Base-by-base conservation (phyloP, 1,140 invertebrate species). In the Choristoneura fumiferana region DNA sequence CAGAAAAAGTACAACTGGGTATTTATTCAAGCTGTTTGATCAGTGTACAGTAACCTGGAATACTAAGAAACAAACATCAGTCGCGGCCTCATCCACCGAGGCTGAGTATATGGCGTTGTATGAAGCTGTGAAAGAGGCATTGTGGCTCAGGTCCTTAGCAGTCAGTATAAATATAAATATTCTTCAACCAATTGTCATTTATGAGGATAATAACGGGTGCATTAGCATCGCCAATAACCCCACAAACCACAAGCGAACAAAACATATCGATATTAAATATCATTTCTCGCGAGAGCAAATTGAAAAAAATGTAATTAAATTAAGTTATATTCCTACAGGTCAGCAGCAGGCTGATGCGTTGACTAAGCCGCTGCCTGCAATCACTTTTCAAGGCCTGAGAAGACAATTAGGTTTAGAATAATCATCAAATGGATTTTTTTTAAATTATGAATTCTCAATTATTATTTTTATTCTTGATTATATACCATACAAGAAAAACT, bases 191-290 rank as follows among this genome's bases (percentile, higher is more conserved):
- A 69, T 18, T 35, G 45, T 67, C 8, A 68, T 55, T 4, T 55
- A 55, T 57, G 45, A 65, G 22, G 63, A 71, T 35, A 62, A 64
- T 38, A 37, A 49, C 12, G n/a, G 58, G 13, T 67, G 57, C 39
- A 73, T 73, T 18, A 65, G 39, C 22, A 65, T 71, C 15, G 65
- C 66, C 1, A 67, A 67, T 62, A 75, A 64, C 54, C 55, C 62
- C 13, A 54, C 64, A 10, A 63, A 29, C 13, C 52, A 59, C 38
- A 65, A 75, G 35, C 40, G 58, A 8, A 55, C 58, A 33, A 71
- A 73, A 54, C 70, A 75, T 40, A 71, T 73, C 33, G 73, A 75
- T 22, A 68, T 72, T 15, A 67, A 65, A 53, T 71, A 64, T 55
- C 58, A 66, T 57, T 71, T 62, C 60, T 55, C 55, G 3, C 40